Evolutionary conservation across 2,888 invertebrate species (phyloP), one percentile per base, ranked within the genome.

Genomic region (Latrodectus hesperus): DNA sequence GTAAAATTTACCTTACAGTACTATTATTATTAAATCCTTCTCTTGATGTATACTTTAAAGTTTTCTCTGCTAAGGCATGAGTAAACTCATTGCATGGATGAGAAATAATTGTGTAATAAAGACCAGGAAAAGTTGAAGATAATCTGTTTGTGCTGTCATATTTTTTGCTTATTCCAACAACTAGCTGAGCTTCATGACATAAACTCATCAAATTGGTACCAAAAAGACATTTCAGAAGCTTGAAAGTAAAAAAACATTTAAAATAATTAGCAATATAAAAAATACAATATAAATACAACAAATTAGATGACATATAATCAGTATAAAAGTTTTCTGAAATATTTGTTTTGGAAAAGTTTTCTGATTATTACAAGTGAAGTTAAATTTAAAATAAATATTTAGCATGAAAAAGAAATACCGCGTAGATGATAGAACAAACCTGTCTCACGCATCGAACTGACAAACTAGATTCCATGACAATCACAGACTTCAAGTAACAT

Each of bases 381-480:
- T 10, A 0, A 60, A 12, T n/a, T 10, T 9, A 60, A 60, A 60
- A 22, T 22, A 11, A 60, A n/a, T 60, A 60, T 60, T 60, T 60
- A 60, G n/a, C n/a, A 60, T 16, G 6, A 6, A 38, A 38, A 38
- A 38, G 38, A 38, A 38, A 22, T 1, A 22, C 22, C 2, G 38
- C 38, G 2, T 38, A 3, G 8, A 11, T 16, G 12, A 60, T 89
- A 72, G 65, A 65, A 60, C 80, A 26, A 90, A 96, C 93, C 92
- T 96, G 96, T 64, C 96, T 95, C 0, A 97, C 95, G 92, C 96
- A 96, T 88, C 94, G 94, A 0, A 97, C 94, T 0, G 96, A 95
- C 9, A 93, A 92, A 1, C 95, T 94, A 0, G 96, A 94, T 82
- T 96, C 95, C 64, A 96, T 91, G 12, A 94, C 93, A 91, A 97